Evolutionary conservation across 1,140 invertebrate genomes (phyloP), one percentile per base, ranked within the genome.

Genomic region (Liolophura sinensis): DNA sequence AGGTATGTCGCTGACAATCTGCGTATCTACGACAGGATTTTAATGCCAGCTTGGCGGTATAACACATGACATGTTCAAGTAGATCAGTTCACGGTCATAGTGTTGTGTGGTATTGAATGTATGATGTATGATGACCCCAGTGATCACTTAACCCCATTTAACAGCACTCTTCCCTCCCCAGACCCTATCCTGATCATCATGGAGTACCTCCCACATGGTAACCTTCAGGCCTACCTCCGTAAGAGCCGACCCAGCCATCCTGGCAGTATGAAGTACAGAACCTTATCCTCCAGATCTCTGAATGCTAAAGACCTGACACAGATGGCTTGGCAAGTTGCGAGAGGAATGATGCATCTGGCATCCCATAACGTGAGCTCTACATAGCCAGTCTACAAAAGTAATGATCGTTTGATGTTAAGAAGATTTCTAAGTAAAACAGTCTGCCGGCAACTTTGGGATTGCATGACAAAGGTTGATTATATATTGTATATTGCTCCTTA

Each of bases 171-270:
- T n/a, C n/a, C n/a, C n/a, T 27, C 67, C 68, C 9, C 61, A 78
- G 77, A 76, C 54, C 78, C 76, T 5, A 40, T 75, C 20, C 67
- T 73, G 11, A 72, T 80, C 24, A 72, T 80, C 14, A 70, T 80
- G 71, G 78, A 80, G 64, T 78, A 77, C 58, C 70, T 77, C 7
- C 61, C 69, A 6, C 59, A 72, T 47, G 76, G 76, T 14, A 75
- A 77, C 65, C 62, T 80, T 47, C 72, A 73, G 59, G 27, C 55
- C 16, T 76, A 72, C 54, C 60, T 80, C 27, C 49, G 74, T 50
- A 69, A 74, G 47, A 71, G 68, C 25, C 63, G 71, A 1, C 70
- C 71, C 9, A 60, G 61, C 52, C 68, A 71, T 20, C 52, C 46
- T 22, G 58, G 62, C 7, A 56, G 57, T 18, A 59, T 66, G 50